Evolutionary conservation across 1,140 invertebrate species (phyloP), one percentile per base, ranked within the genome.

Genomic region (Drosophila rhopaloa): DNA sequence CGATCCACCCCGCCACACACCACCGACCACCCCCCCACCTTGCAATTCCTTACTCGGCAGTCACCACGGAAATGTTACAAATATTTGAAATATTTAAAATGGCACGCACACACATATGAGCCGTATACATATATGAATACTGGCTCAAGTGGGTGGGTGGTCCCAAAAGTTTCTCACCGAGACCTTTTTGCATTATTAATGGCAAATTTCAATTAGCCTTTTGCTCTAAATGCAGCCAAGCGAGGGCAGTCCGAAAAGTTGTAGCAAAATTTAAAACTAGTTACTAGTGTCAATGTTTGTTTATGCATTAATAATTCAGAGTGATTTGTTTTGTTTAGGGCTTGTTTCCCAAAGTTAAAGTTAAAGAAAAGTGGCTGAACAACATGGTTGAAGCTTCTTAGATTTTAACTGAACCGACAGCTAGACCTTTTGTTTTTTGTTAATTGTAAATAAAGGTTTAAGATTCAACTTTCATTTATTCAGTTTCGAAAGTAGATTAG

Each of bases 11-110:
- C 76, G 37, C 19, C 3, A 35, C 3, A 35, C 24, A 35, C 10
- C 11, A 5, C 24, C n/a, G 1, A 16, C 44, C 32, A 7, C 44
- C 16, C 16, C 5, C 11, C n/a, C 53, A 16, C 16, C 4, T 10
- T 70, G 53, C 27, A 6, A 27, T 62, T 67, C n/a, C 11, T 29
- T 51, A 14, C 44, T 65, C 35, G 44, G 81, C 72, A 86, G 57
- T 63, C 59, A 75, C 47, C 65, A 60, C 79, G 76, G 71, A 86
- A 88, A 88, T 88, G 83, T 88, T 88, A 83, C 83, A 88, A 88
- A 88, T 88, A 88, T 88, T 88, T 88, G 58, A 88, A 88, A 88
- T 88, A 88, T 88, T 88, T 88, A 79, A 88, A 88, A 88, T 88
- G 81, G 71, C 80, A 79, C 75, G 61, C 79, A 85, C 65, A 85